phyloP scores from a whole-genome alignment of 1,140 invertebrate genomes.

The Druon quercuslanigerum region DNA sequence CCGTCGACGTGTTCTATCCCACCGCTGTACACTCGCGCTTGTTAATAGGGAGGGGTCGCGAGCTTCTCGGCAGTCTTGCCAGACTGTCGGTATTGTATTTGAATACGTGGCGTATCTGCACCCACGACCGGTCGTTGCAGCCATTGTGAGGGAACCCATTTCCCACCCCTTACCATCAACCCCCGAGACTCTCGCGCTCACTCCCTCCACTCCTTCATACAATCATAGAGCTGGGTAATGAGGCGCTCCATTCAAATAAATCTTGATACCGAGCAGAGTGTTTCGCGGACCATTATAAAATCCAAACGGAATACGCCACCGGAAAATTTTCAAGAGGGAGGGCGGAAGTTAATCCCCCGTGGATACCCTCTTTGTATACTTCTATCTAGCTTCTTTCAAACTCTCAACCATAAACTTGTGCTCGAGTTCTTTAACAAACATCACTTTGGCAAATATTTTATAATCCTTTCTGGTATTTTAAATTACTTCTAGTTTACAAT shows the following conservation, averaged over 20 bases:
- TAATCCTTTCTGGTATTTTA: too few relatives aligned
- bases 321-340: conserved; percentile 56
- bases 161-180: conserved; percentile 36
- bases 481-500: too few relatives aligned
- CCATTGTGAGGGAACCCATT: conserved; percentile 58
- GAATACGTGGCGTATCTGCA: conserved; percentile 71
- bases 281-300: conserved; percentile 66
- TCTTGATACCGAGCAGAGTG: conserved; percentile 69
- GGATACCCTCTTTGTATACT: conserved; percentile 31
- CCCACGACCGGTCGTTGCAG: conserved; percentile 56
- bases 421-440: not conserved
- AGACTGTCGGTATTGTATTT: conserved; percentile 71
- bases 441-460: not conserved
- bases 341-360: conserved; percentile 26
- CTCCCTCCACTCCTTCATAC: conserved; percentile 58
- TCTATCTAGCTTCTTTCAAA: not conserved
- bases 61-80: conserved; percentile 62
- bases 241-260: conserved; percentile 74
- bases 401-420: not conserved
- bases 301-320: conserved; percentile 46
- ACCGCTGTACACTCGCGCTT: conserved; percentile 63
- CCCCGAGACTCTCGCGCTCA: conserved; percentile 24
- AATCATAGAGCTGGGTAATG: conserved; percentile 72
- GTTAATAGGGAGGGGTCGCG: conserved; percentile 70
- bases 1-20: conserved; percentile 70